phyloP scores from a whole-genome alignment of 2,113 vertebrate species.

The Cephalopholis sonnerati region DNA sequence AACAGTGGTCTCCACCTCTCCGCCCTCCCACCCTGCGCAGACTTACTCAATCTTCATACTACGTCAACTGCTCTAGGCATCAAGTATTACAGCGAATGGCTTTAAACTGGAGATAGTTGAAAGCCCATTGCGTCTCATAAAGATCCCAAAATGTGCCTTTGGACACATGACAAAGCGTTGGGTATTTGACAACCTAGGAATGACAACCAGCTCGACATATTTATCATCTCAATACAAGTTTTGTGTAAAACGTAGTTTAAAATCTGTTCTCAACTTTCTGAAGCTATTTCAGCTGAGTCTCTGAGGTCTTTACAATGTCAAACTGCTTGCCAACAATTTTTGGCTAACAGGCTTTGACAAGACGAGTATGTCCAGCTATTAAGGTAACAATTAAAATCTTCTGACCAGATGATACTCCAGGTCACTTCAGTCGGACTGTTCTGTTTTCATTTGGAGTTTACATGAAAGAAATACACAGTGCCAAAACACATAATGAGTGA shows the following conservation, averaged over 20 bases:
- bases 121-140: too few species aligned
- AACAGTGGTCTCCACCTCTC: too few species aligned
- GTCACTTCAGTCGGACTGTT: not conserved
- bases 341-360: not conserved
- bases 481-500: not conserved
- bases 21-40: too few species aligned
- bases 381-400: not conserved
- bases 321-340: not conserved
- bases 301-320: not conserved
- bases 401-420: not conserved
- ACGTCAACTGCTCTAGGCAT: too few species aligned
- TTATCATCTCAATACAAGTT: not conserved
- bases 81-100: too few species aligned
- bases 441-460: constrained; percentile 4
- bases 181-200: too few species aligned
- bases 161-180: too few species aligned
- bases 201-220: not conserved
- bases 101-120: too few species aligned
- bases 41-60: too few species aligned
- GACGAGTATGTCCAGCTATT: not conserved
- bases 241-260: not conserved
- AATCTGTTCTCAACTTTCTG: not conserved
- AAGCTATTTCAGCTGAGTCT: not conserved
- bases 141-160: too few species aligned
- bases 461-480: not conserved